Evolutionary conservation across 2,888 invertebrate species (phyloP).

Genomic region (Congeria kusceri): DNA sequence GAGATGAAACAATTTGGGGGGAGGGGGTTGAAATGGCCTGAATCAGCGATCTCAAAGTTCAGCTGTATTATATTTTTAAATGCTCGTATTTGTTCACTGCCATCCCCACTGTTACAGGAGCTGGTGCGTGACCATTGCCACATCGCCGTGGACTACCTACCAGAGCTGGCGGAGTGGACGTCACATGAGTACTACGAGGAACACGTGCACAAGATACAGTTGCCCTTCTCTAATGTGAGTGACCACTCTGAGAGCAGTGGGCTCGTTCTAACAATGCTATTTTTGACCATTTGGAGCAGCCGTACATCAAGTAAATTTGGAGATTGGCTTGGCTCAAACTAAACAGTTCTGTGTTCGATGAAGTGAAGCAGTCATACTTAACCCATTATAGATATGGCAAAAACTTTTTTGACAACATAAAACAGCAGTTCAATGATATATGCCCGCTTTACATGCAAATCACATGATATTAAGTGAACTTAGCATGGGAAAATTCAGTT

Average conservation of each 20-base stretch:
- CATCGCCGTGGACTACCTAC: constrained; percentile 92
- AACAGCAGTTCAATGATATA: not conserved
- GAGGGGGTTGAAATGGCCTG: no score
- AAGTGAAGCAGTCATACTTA: no score
- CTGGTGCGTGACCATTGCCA: constrained; percentile 92
- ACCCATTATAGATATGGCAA: no score
- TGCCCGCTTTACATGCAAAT: not conserved
- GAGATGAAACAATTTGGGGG: no score
- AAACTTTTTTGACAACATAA: no score
- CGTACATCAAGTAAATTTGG: no score
- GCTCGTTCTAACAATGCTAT: no score
- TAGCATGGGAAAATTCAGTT: no score
- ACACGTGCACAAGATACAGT: constrained; percentile 93
- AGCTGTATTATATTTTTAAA: not conserved
- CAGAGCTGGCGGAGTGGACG: constrained; percentile 93
- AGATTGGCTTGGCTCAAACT: no score
- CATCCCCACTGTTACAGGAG: constrained; percentile 86
- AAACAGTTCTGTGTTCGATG: no score
- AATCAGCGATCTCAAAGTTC: no score
- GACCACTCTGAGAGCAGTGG: not conserved
- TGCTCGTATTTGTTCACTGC: not conserved
- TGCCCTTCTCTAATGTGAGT: constrained; percentile 90
- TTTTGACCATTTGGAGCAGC: no score
- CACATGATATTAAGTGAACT: not conserved
- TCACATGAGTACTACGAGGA: constrained; percentile 91